Evolutionary conservation across 2,888 invertebrate species (phyloP).

Genomic region (Troilus luridus): DNA sequence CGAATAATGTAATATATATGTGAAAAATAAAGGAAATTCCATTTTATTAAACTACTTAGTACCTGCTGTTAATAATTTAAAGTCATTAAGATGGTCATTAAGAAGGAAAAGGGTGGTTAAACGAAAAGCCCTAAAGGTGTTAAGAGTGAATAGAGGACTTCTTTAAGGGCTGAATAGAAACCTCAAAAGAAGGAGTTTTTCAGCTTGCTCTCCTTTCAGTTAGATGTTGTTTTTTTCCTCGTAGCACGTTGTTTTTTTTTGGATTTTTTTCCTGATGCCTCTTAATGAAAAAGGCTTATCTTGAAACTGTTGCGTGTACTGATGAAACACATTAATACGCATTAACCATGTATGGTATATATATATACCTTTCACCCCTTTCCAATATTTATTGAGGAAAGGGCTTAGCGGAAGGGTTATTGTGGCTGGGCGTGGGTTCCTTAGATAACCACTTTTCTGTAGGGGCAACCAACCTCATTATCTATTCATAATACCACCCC

Average conservation of each 20-base stretch:
- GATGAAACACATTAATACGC: background rate
- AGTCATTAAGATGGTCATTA: too few relatives aligned
- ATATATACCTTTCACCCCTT: background rate
- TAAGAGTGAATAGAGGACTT: background rate
- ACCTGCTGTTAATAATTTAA: too few relatives aligned
- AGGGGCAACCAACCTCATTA: constrained; percentile 32
- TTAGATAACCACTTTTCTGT: constrained; percentile 30
- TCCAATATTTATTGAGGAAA: constrained; percentile 16
- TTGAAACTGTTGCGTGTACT: background rate
- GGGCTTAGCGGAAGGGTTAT: background rate
- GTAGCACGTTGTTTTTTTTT: too few relatives aligned
- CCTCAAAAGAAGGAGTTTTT: background rate
- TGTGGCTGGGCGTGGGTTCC: constrained; percentile 34
- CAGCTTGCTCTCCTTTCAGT: background rate
- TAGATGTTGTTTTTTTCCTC: background rate
- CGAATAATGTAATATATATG: too few relatives aligned
- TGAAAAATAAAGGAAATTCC: too few relatives aligned
- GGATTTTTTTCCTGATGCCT: background rate
- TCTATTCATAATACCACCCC: constrained; percentile 28
- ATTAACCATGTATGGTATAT: background rate
- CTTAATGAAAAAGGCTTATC: background rate
- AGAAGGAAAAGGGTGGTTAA: too few relatives aligned
- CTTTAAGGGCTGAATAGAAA: background rate
- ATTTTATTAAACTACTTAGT: too few relatives aligned
- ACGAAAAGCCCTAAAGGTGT: background rate